These are phyloP conservation scores for Anolis apletophallus DNA, from an alignment of 2,797 vertebrate species.

Conservation along the genomic window DNA sequence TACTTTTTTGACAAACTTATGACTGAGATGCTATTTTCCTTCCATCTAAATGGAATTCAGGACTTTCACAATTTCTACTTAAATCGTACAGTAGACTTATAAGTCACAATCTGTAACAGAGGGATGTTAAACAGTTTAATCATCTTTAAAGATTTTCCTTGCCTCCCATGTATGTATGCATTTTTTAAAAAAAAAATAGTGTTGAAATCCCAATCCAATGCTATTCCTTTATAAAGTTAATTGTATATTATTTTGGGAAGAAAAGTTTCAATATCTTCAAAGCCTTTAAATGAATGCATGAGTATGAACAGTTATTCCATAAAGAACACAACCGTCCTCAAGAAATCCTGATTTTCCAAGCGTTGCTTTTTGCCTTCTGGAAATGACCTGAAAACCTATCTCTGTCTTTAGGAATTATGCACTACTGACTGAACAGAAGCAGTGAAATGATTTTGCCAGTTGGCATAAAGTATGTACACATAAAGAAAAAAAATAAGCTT, in stretches of 20 bases:
- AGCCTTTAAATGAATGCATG: neutral
- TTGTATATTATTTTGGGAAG: fast-evolving
- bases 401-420: conserved; percentile 42
- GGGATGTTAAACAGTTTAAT: neutral
- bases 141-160: conserved; percentile 17
- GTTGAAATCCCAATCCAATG: neutral
- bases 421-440: neutral
- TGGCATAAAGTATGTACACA: conserved; percentile 6
- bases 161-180: conserved; percentile 11
- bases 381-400: conserved; percentile 41
- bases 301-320: neutral
- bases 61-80: conserved; percentile 9
- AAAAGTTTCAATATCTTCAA: neutral
- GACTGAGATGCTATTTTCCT: neutral
- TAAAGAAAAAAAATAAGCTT: neutral
- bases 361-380: conserved; percentile 25
- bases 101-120: neutral
- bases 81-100: conserved; percentile 21
- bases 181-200: neutral
- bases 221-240: conserved; percentile 27
- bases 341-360: conserved; percentile 3
- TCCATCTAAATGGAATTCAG: neutral
- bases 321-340: neutral
- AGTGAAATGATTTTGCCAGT: neutral
- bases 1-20: neutral